Percentiles rank a stretch among this genome's conserved stretches.
These are phyloP conservation scores for Grantiella picta DNA, from an alignment of 2,113 vertebrate species.

Conservation along the genomic window DNA sequence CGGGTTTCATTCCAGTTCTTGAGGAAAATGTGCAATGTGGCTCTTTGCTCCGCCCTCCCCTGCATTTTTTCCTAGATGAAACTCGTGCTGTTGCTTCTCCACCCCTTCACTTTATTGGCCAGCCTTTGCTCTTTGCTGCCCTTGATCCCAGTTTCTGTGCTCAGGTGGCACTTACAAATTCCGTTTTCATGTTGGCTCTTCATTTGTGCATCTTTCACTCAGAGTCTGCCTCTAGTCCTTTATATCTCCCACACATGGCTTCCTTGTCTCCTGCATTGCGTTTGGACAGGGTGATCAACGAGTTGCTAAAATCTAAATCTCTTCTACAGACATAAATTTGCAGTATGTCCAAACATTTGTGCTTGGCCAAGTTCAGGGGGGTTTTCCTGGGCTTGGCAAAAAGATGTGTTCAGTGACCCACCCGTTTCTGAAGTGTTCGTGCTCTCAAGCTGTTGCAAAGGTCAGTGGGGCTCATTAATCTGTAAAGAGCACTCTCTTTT, in stretches of 20 bases:
- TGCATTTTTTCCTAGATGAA: neutral
- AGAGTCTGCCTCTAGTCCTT: neutral
- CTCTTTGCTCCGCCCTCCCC: neutral
- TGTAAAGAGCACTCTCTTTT: neutral
- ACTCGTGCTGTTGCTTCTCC: neutral
- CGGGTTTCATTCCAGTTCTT: neutral
- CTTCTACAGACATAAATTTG: neutral
- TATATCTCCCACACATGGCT: neutral
- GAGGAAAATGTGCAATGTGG: neutral
- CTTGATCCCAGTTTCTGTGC: neutral
- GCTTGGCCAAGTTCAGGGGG: neutral
- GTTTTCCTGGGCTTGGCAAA: neutral
- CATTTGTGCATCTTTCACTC: neutral
- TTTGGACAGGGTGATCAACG: neutral
- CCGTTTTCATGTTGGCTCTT: neutral
- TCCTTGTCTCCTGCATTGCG: neutral
- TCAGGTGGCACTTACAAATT: neutral
- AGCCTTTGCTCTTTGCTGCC: neutral
- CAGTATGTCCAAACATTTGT: neutral
- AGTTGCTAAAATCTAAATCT: neutral
- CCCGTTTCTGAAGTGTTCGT: neutral
- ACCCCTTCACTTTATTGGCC: neutral
- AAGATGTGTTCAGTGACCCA: neutral
- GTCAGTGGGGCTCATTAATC: conserved; percentile 24
- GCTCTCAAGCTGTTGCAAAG: neutral